A percentile compares a stretch with the other conserved stretches of the same genome.
phyloP scores from a whole-genome alignment of 2,797 vertebrate genomes.

The Pangasius krempfi region DNA sequence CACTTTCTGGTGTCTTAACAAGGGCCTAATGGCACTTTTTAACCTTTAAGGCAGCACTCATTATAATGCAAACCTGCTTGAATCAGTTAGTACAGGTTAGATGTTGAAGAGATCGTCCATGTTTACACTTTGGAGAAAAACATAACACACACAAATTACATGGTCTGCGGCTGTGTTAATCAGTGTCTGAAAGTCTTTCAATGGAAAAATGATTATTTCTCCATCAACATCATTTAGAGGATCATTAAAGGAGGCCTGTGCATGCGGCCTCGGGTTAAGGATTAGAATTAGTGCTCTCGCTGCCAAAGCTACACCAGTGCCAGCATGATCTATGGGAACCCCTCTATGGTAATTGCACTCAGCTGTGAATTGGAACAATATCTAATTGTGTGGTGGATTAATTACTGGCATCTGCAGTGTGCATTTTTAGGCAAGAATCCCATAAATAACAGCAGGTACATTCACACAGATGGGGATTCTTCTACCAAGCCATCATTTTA shows the following conservation, averaged over 20 bases:
- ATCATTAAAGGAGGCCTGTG: slow-evolving; percentile 92
- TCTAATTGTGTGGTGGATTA: slow-evolving; percentile 98
- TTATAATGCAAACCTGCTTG: neutral
- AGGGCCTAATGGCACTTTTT: slow-evolving; percentile 62
- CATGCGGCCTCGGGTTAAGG: slow-evolving; percentile 89
- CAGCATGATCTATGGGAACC: slow-evolving; percentile 83
- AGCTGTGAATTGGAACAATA: slow-evolving; percentile 97
- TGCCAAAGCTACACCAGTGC: slow-evolving; percentile 87
- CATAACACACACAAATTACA: slow-evolving; percentile 77
- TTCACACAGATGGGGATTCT: slow-evolving; percentile 85
- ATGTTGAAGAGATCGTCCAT: neutral
- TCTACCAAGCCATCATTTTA: slow-evolving; percentile 78
- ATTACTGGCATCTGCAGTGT: slow-evolving; percentile 90
- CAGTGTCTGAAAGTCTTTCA: slow-evolving; percentile 84
- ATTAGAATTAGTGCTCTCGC: slow-evolving; percentile 89
- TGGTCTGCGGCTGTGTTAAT: slow-evolving; percentile 84
- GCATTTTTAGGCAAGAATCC: slow-evolving; percentile 89
- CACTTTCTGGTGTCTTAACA: slow-evolving; percentile 56
- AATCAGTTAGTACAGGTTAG: neutral
- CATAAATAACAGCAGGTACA: slow-evolving; percentile 94
- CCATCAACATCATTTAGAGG: slow-evolving; percentile 93
- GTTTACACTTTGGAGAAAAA: slow-evolving; percentile 28
- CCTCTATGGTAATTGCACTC: slow-evolving; percentile 95
- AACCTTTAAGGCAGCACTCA: neutral
- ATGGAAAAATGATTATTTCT: slow-evolving; percentile 93